Conservation (phyloP, 2,113 vertebrate genomes). For the Chunga burmeisteri region DNA sequence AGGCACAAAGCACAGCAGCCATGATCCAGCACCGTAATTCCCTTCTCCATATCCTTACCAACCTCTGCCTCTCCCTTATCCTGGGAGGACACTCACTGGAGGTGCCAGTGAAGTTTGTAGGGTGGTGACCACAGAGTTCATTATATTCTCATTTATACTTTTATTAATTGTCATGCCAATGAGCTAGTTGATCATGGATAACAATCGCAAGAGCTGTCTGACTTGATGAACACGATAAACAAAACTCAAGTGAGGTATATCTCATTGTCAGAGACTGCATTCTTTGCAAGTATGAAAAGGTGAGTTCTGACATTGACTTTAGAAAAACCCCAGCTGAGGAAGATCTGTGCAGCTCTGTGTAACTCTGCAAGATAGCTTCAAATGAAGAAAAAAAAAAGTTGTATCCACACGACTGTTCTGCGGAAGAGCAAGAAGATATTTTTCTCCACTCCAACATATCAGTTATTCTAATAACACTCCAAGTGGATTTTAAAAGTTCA, state of each 20-base stretch:
- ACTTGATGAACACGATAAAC: neutral
- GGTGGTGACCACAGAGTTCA: neutral
- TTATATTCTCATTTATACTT: neutral
- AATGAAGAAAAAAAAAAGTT: neutral
- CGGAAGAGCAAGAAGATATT: neutral
- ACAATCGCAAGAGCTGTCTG: neutral
- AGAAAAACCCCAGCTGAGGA: neutral
- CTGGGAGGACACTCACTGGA: neutral
- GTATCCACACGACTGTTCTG: neutral
- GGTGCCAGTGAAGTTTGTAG: neutral
- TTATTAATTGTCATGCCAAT: neutral
- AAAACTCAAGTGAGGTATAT: neutral
- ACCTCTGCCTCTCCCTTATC: neutral
- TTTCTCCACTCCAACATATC: neutral
- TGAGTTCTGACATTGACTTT: neutral
- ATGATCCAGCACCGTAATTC: neutral
- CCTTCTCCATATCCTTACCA: neutral
- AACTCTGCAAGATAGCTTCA: neutral
- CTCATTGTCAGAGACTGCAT: neutral
- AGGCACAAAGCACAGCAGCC: neutral
- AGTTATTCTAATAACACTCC: neutral
- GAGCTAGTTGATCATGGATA: neutral
- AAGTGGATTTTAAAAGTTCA: neutral
- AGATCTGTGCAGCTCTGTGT: neutral
- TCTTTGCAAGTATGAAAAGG: neutral